Conservation (phyloP, 2,888 invertebrate species). For the Ormyrus nitidulus region DNA sequence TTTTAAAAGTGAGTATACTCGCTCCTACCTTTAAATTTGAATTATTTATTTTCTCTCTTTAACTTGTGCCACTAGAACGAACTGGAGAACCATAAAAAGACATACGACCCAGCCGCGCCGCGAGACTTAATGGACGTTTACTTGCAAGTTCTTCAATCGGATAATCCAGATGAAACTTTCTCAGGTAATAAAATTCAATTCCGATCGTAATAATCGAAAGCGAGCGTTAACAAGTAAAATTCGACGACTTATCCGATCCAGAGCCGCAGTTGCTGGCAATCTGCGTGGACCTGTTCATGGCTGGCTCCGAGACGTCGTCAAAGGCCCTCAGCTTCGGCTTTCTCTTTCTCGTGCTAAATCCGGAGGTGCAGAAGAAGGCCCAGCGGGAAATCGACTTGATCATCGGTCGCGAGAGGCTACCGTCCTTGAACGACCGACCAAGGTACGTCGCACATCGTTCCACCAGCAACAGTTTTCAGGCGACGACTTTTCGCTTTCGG, state of each 20-base stretch:
- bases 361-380: conserved; percentile 84
- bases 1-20: conserved; percentile 77
- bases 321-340: conserved; percentile 88
- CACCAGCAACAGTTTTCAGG: not conserved
- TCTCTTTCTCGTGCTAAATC: conserved; percentile 83
- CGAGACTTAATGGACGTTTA: conserved; percentile 91
- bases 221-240: not conserved
- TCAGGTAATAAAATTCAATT: conserved; percentile 28
- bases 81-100: conserved; percentile 83
- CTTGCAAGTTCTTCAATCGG: conserved; percentile 81
- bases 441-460: conserved; percentile 47
- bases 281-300: conserved; percentile 91
- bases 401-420: conserved; percentile 82
- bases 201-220: not conserved
- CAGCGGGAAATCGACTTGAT: conserved; percentile 87
- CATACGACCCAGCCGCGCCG: conserved; percentile 80
- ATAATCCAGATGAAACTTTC: conserved; percentile 75
- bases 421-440: conserved; percentile 82
- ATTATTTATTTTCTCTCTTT: too few relatives aligned
- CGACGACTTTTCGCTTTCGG: not conserved
- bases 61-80: conserved; percentile 76
- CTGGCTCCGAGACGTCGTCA: conserved; percentile 90
- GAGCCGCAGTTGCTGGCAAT: conserved; percentile 87
- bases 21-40: too few relatives aligned
- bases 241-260: conserved; percentile 73